A percentile compares a stretch with the other conserved stretches of the same genome.
These are phyloP conservation scores for Muntiacus reevesi DNA, from an alignment of 2,113 vertebrate genomes.

Conservation along the genomic window DNA sequence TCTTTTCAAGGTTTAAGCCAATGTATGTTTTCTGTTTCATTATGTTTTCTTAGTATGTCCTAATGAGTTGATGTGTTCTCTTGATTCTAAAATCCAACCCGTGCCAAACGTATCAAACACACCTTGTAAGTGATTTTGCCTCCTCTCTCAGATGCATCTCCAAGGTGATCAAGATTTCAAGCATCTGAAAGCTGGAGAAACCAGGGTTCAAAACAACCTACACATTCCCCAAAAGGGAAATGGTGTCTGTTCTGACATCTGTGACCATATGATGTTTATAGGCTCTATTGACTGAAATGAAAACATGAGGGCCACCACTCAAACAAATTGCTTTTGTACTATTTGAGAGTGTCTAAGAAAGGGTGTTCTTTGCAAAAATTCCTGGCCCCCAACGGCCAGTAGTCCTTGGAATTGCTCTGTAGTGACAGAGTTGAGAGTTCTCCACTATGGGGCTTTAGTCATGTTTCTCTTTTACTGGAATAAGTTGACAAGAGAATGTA, in stretches of 20 bases:
- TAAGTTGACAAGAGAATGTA: neutral
- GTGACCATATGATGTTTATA: neutral
- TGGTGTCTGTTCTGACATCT: neutral
- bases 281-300: neutral
- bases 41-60: slow-evolving; percentile 2
- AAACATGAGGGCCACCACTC: neutral
- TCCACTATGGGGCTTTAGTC: neutral
- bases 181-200: neutral
- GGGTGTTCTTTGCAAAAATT: neutral
- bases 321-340: slow-evolving; percentile 21
- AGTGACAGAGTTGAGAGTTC: neutral
- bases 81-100: neutral
- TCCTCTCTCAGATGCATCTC: neutral
- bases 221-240: slow-evolving; percentile 15
- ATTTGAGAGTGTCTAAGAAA: neutral
- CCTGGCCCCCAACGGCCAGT: neutral
- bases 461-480: neutral
- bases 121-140: neutral
- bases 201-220: neutral
- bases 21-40: neutral
- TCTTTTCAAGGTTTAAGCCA: neutral
- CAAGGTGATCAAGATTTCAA: neutral
- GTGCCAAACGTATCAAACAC: slow-evolving; percentile 3
- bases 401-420: neutral
- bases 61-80: neutral